Conservation (phyloP, 2,888 invertebrate species). For the Melangyna quadrimaculata region DNA sequence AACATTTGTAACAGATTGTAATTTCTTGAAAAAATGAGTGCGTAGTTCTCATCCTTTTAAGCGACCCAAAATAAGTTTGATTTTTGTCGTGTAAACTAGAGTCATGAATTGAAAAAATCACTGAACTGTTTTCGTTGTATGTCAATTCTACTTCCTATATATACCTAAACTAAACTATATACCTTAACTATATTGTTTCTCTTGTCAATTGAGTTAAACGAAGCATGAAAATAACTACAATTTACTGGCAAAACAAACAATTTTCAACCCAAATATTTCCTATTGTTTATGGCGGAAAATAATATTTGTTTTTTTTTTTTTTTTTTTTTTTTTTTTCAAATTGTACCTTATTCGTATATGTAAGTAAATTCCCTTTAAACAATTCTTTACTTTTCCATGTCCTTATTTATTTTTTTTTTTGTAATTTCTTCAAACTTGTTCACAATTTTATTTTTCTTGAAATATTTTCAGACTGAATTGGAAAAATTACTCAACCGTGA, state of each 20-base stretch:
- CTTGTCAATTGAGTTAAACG: background rate
- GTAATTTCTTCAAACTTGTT: slow-evolving; percentile 14
- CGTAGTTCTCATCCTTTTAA: no score
- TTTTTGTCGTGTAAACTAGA: no score
- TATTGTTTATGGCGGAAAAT: background rate
- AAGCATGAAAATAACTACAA: slow-evolving; percentile 6
- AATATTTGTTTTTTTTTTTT: background rate
- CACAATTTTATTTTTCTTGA: slow-evolving; percentile 17
- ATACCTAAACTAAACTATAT: no score
- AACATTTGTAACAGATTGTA: no score
- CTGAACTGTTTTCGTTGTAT: background rate
- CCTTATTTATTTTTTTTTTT: slow-evolving; percentile 16
- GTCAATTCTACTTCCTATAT: background rate
- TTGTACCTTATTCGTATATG: background rate
- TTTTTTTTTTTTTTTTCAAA: slow-evolving; percentile 17
- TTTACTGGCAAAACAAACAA: background rate
- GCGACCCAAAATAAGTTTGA: no score
- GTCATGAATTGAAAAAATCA: background rate
- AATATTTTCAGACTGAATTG: slow-evolving; percentile 23
- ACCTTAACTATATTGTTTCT: no score
- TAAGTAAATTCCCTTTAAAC: background rate
- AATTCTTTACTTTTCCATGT: slow-evolving; percentile 46
- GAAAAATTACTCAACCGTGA: slow-evolving; percentile 50
- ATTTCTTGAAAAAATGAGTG: no score
- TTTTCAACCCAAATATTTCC: slow-evolving; percentile 31